A percentile compares a stretch with the other conserved stretches of the same genome.
These are phyloP conservation scores for Zophobas morio DNA, from an alignment of 1,140 invertebrate species.

Conservation along the genomic window DNA sequence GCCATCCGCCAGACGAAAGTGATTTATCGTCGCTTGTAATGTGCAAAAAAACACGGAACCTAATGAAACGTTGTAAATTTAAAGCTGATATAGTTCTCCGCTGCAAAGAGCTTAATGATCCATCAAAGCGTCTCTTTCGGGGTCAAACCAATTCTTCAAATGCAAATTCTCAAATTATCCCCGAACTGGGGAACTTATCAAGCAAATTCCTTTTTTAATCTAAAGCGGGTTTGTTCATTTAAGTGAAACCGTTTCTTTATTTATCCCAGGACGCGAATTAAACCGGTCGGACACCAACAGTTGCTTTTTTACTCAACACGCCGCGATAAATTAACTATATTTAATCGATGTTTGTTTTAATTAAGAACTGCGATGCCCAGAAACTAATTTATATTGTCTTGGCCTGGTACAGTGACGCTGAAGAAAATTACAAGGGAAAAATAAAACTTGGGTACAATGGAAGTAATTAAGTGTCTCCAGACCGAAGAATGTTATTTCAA, in stretches of 20 bases:
- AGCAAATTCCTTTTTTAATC: conserved; percentile 7
- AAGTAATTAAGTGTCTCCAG: no score
- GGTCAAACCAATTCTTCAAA: conserved; percentile 33
- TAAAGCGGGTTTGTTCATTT: neutral
- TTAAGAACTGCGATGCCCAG: neutral
- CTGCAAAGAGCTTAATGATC: conserved; percentile 29
- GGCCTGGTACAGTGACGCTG: no score
- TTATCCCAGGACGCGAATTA: conserved; percentile 10
- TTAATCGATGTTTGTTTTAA: conserved; percentile 42
- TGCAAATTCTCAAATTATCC: conserved; percentile 24
- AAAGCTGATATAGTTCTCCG: conserved; percentile 30
- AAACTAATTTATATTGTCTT: no score
- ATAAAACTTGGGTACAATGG: no score
- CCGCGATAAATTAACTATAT: conserved; percentile 22
- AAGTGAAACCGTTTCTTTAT: neutral
- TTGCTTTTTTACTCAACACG: neutral
- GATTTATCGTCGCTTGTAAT: conserved; percentile 32
- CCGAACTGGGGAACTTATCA: neutral
- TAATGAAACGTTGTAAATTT: conserved; percentile 40
- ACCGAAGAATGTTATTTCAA: no score
- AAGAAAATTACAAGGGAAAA: no score
- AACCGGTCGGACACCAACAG: neutral
- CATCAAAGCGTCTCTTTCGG: conserved; percentile 6
- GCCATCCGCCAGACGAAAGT: conserved; percentile 23
- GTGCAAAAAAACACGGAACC: conserved; percentile 20